Evolutionary conservation across 2,797 vertebrate species (phyloP), one percentile per base, ranked within the genome.

Genomic region (Halcyon leucocephala): DNA sequence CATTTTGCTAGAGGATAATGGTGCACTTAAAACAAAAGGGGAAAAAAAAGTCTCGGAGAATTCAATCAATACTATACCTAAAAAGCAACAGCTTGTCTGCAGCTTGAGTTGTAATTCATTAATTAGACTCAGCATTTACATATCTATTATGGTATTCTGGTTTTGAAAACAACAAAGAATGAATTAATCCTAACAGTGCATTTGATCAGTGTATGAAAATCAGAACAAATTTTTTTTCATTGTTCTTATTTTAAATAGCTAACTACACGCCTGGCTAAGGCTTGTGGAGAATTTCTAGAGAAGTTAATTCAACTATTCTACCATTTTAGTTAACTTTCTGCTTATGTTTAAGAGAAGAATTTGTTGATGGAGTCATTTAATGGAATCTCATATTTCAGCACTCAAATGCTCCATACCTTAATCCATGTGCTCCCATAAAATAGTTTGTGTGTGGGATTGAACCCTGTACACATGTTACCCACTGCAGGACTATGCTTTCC

Each of bases 1-100:
- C 11, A 35, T 95, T 97, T 93, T 83, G 52, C 83, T 95, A 66
- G 83, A 93, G 73, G 89, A 93, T 89, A 94, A 86, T 44, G 17
- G 48, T 28, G 12, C 48, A 73, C 61, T 95, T 89, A 44, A 84
- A 94, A 82, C 33, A 70, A 55, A 72, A 46, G 33, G 33, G 8
- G n/a, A 12, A 61, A 6, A 57, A 8, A 44, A 51, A 51, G 49
- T 16, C 49, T 51, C 26, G 5, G 16, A 80, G 24, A 62, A 80
- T 86, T 82, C 76, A 88, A 37, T 90, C 76, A 80, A 42, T 89
- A 72, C 33, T 88, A 61, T 69, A 84, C 31, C 70, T 91, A 73
- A 94, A 84, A 81, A 91, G 39, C 42, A 95, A 54, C 74, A 93
- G 57, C 46, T 83, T 94, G 51, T 73, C 55, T 89, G 58, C 39